Conservation (phyloP, 2,113 vertebrate genomes). For the Alligator mississippiensis region DNA sequence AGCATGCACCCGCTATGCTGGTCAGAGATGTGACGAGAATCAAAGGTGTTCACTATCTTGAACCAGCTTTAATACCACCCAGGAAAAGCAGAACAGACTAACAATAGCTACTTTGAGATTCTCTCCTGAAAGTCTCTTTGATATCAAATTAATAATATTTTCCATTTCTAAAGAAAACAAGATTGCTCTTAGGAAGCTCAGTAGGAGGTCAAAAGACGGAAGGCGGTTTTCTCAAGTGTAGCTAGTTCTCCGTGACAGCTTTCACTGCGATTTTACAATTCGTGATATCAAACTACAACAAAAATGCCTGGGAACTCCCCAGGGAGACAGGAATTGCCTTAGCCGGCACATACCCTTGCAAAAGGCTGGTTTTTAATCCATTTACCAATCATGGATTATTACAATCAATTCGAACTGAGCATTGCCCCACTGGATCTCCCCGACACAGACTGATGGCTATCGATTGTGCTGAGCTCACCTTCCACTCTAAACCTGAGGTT, state of each 20-base stretch:
- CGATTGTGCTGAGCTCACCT: neutral
- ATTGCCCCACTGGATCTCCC: neutral
- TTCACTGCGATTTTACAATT: neutral
- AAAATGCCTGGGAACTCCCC: neutral
- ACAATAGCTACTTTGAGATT: neutral
- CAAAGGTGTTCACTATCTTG: neutral
- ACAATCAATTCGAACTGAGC: neutral
- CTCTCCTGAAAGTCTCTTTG: neutral
- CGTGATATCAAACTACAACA: neutral
- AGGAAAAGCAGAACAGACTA: neutral
- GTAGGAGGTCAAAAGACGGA: neutral
- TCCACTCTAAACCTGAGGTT: neutral
- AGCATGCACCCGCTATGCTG: no score
- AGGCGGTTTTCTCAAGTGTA: neutral
- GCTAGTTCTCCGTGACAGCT: neutral
- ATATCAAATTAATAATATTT: neutral
- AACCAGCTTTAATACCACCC: neutral
- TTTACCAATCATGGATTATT: neutral
- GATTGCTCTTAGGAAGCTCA: neutral
- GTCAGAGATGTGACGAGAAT: neutral
- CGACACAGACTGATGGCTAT: neutral
- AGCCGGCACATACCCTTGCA: neutral
- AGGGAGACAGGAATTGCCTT: neutral
- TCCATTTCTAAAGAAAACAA: neutral
- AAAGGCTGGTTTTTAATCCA: neutral